A percentile compares a stretch with the other conserved stretches of the same genome.
Evolutionary conservation across 2,113 vertebrate species (phyloP).

Genomic region (Engystomops pustulosus): DNA sequence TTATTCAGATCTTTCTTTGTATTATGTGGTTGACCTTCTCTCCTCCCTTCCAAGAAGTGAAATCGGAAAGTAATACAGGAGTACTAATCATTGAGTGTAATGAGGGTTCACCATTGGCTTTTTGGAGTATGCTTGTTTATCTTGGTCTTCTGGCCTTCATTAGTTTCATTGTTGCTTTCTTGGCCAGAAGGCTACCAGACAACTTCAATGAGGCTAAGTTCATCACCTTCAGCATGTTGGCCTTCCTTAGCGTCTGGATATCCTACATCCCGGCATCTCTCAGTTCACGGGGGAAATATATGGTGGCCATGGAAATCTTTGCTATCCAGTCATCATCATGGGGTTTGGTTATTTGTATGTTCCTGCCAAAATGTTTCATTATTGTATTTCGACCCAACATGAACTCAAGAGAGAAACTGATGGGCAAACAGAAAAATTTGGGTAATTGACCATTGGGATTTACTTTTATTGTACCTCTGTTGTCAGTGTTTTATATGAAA

Average conservation of each 20-base stretch:
- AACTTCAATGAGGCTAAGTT: slow-evolving; percentile 60
- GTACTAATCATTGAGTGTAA: slow-evolving; percentile 58
- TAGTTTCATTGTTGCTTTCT: slow-evolving; percentile 59
- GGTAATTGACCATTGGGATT: background rate
- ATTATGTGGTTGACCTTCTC: slow-evolving; percentile 46
- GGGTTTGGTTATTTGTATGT: slow-evolving; percentile 25
- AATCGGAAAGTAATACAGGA: slow-evolving; percentile 12
- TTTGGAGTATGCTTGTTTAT: slow-evolving; percentile 53
- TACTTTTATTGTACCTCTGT: background rate
- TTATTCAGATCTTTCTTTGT: slow-evolving; percentile 58
- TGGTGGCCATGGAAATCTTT: slow-evolving; percentile 59
- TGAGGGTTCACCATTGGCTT: slow-evolving; percentile 46
- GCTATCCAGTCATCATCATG: slow-evolving; percentile 61
- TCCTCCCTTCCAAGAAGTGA: slow-evolving; percentile 50
- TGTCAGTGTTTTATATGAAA: background rate
- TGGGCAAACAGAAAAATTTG: background rate
- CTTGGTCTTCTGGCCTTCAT: slow-evolving; percentile 38
- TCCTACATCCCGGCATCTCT: slow-evolving; percentile 65
- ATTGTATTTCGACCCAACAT: slow-evolving; percentile 55
- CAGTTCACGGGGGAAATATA: slow-evolving; percentile 50
- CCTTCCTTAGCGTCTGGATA: slow-evolving; percentile 45
- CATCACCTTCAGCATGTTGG: slow-evolving; percentile 42
- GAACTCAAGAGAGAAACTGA: slow-evolving; percentile 48
- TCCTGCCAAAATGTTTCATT: slow-evolving; percentile 45
- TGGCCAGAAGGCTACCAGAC: slow-evolving; percentile 57